Evolutionary conservation across 2,797 vertebrate genomes (phyloP).

Genomic region (Centroberyx gerrardi): DNA sequence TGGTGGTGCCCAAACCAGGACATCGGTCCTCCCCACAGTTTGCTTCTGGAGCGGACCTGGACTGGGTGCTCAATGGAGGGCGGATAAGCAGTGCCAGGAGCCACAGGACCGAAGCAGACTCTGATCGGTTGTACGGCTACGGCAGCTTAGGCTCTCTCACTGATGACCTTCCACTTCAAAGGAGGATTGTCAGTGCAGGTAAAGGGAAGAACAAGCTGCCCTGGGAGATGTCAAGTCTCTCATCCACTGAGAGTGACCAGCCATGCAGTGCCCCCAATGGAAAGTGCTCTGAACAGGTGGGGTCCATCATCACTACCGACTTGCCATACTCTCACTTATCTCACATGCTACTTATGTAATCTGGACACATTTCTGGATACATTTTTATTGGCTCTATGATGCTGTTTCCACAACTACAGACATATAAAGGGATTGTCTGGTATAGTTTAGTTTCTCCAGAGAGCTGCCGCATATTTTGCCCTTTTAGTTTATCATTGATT

Average conservation of each 20-base stretch:
- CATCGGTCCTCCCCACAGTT: slow-evolving; percentile 72
- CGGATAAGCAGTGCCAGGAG: slow-evolving; percentile 88
- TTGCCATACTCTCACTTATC: slow-evolving; percentile 17
- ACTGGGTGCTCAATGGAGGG: slow-evolving; percentile 90
- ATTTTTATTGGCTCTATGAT: not conserved
- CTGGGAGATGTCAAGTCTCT: slow-evolving; percentile 88
- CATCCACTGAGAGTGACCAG: slow-evolving; percentile 69
- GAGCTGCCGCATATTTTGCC: slow-evolving; percentile 1
- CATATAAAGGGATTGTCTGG: not conserved
- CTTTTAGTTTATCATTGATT: slow-evolving; percentile 31
- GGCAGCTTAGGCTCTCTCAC: slow-evolving; percentile 78
- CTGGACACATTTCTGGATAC: not conserved
- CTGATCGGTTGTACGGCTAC: slow-evolving; percentile 75
- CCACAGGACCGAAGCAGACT: slow-evolving; percentile 73
- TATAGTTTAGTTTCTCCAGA: not conserved
- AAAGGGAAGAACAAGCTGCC: slow-evolving; percentile 95
- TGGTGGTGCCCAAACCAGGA: slow-evolving; percentile 85
- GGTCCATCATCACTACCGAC: slow-evolving; percentile 23
- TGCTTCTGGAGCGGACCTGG: slow-evolving; percentile 87
- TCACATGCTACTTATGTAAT: slow-evolving; percentile 30
- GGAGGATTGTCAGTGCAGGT: slow-evolving; percentile 91
- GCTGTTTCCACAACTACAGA: not conserved
- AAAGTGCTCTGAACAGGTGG: slow-evolving; percentile 82
- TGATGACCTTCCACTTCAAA: slow-evolving; percentile 73
- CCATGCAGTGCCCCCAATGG: slow-evolving; percentile 64